Conservation (phyloP, 1,140 invertebrate species). For the Drosophila serrata region DNA sequence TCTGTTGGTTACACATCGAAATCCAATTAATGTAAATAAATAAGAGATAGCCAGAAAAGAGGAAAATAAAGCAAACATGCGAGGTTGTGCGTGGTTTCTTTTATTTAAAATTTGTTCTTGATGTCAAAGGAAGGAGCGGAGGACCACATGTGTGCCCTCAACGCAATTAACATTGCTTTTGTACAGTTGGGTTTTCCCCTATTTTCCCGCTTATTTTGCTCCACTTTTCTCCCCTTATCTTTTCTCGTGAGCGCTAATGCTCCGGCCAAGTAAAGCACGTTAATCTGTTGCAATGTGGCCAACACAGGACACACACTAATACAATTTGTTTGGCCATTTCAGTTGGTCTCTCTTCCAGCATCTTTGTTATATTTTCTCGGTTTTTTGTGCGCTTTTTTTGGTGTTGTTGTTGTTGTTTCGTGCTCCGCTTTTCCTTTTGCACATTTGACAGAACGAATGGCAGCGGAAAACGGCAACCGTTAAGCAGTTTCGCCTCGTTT, state of each 20-base stretch:
- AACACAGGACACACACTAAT: slow-evolving; percentile 39
- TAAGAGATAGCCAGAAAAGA: slow-evolving; percentile 50
- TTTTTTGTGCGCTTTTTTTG: neutral
- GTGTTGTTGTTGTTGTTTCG: slow-evolving; percentile 17
- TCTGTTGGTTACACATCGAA: slow-evolving; percentile 60
- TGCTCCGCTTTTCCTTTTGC: slow-evolving; percentile 26
- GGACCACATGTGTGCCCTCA: slow-evolving; percentile 57
- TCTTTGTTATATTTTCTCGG: slow-evolving; percentile 25
- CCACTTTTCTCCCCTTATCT: neutral
- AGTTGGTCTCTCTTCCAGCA: slow-evolving; percentile 3
- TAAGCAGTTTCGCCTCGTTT: slow-evolving; percentile 80
- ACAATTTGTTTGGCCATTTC: slow-evolving; percentile 67
- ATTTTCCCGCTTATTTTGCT: slow-evolving; percentile 1
- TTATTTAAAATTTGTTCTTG: slow-evolving; percentile 65
- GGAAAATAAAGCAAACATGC: slow-evolving; percentile 42
- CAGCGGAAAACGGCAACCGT: slow-evolving; percentile 63
- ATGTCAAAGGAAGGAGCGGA: slow-evolving; percentile 12
- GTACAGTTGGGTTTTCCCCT: slow-evolving; percentile 21
- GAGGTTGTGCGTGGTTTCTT: slow-evolving; percentile 66
- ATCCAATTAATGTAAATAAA: slow-evolving; percentile 82
- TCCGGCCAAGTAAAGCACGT: slow-evolving; percentile 70
- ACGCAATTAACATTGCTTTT: slow-evolving; percentile 79
- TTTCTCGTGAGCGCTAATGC: slow-evolving; percentile 55
- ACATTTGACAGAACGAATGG: slow-evolving; percentile 42
- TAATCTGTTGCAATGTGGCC: slow-evolving; percentile 75